Evolutionary conservation across 2,113 vertebrate species (phyloP).

Genomic region (Aspidoscelis tigris): DNA sequence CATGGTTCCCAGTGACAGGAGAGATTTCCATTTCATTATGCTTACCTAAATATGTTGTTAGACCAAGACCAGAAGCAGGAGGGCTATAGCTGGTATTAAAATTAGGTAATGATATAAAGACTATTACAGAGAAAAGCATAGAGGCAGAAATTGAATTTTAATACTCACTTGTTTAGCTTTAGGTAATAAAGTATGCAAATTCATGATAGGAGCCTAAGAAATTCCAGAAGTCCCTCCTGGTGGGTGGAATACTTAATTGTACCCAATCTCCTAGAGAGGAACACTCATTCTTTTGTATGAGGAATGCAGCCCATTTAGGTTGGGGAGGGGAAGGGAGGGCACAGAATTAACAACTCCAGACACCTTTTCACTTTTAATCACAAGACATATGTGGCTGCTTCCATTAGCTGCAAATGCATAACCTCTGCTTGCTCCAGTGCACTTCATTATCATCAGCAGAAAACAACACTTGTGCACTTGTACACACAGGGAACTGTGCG

Average conservation of each 20-base stretch:
- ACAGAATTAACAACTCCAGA: constrained; percentile 49
- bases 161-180: constrained; percentile 37
- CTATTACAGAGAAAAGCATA: constrained; percentile 29
- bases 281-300: constrained; percentile 12
- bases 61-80: neutral
- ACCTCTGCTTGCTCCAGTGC: constrained; percentile 26
- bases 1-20: too few species aligned
- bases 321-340: neutral
- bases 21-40: neutral
- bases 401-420: constrained; percentile 8
- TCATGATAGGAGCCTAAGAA: constrained; percentile 46
- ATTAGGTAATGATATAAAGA: constrained; percentile 35
- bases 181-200: constrained; percentile 21
- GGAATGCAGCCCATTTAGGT: constrained; percentile 35
- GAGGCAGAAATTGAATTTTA: constrained; percentile 41
- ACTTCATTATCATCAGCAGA: constrained; percentile 48
- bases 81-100: neutral
- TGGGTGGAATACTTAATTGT: constrained; percentile 47
- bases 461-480: neutral
- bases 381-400: constrained; percentile 33
- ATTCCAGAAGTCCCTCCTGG: constrained; percentile 39
- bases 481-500: neutral
- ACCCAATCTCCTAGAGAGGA: constrained; percentile 19
- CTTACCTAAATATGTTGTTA: neutral
- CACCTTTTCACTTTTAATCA: constrained; percentile 50